Percentiles rank a stretch among this genome's conserved stretches.
phyloP scores from a whole-genome alignment of 2,113 vertebrate species.

The Pomatorhinus ruficollis region DNA sequence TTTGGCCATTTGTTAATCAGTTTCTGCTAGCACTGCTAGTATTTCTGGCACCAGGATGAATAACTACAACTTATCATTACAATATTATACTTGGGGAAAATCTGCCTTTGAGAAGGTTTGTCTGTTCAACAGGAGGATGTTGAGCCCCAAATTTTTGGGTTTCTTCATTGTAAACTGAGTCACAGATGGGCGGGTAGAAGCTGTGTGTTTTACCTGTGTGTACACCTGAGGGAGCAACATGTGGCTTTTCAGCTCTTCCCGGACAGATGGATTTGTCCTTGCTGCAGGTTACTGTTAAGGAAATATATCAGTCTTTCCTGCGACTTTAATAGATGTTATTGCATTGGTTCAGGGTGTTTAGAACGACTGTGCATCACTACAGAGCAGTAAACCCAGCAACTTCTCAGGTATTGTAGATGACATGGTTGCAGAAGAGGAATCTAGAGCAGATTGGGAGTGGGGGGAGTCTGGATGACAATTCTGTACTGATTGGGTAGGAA shows the following conservation, averaged over 20 bases:
- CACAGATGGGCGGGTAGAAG: neutral
- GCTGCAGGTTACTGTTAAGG: neutral
- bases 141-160: neutral
- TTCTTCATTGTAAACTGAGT: neutral
- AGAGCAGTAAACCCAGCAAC: neutral
- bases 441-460: neutral
- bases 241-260: accelerated
- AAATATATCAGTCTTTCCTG: neutral
- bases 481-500: neutral
- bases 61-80: neutral
- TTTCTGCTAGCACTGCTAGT: neutral
- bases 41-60: neutral
- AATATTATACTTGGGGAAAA: neutral
- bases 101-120: neutral
- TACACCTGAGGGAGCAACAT: neutral
- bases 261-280: neutral
- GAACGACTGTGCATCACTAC: neutral
- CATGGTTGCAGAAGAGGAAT: neutral
- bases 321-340: neutral
- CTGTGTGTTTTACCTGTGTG: neutral
- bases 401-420: neutral
- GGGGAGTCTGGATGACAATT: neutral
- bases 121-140: neutral
- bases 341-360: neutral
- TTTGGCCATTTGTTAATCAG: neutral